Evolutionary conservation across 2,888 invertebrate genomes (phyloP).

Genomic region (Melangyna quadrimaculata): DNA sequence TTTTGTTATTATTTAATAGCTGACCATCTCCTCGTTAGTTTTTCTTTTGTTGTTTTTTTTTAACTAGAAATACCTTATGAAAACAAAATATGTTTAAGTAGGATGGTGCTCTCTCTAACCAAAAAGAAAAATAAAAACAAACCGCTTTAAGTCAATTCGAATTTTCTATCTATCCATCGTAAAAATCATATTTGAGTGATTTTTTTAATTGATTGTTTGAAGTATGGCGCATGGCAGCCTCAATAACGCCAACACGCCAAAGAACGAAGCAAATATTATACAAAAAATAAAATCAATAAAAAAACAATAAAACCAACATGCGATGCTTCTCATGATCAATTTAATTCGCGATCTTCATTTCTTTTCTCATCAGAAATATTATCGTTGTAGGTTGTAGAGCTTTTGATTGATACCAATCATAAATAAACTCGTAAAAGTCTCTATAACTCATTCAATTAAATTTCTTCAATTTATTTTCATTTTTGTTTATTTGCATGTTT

Average conservation of each 20-base stretch:
- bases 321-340: conserved; percentile 31
- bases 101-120: not conserved
- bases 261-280: not conserved
- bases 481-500: conserved; percentile 20
- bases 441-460: conserved; percentile 11
- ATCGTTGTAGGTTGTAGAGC: not conserved
- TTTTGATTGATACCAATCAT: conserved; percentile 30
- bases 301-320: conserved; percentile 4
- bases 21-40: conserved; percentile 17
- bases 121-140: not conserved
- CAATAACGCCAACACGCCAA: conserved; percentile 6
- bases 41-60: too few species aligned
- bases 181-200: conserved; percentile 56
- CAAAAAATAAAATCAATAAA: conserved; percentile 1
- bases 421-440: not conserved
- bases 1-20: conserved; percentile 48
- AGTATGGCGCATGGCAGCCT: conserved; percentile 1
- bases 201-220: conserved; percentile 61
- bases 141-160: not conserved
- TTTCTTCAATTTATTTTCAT: conserved; percentile 20
- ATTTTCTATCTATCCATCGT: not conserved
- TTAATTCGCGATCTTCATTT: conserved; percentile 46
- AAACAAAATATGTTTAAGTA: conserved; percentile 6
- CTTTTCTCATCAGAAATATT: conserved; percentile 13
- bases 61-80: not conserved